Percentiles rank a stretch among this genome's conserved stretches.
These are phyloP conservation scores for Melierax canorus DNA, from an alignment of 2,113 vertebrate species.

Conservation along the genomic window DNA sequence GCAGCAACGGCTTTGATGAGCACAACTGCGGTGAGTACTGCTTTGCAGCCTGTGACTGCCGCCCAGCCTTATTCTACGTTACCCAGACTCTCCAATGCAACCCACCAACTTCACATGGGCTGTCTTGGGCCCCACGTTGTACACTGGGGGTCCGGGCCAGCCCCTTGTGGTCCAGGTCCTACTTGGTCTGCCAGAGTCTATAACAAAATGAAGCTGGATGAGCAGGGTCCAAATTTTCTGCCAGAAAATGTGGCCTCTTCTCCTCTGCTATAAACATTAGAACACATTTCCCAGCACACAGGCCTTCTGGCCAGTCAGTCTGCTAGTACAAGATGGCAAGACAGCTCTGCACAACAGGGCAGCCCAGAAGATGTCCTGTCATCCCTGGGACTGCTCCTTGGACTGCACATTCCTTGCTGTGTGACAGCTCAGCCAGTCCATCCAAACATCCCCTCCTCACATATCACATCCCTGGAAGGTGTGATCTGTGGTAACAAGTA, in stretches of 20 bases:
- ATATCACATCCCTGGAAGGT: not conserved
- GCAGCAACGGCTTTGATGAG: constrained; percentile 79
- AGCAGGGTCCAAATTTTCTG: not conserved
- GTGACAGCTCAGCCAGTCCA: not conserved
- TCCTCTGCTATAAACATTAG: not conserved
- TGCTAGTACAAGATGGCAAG: not conserved
- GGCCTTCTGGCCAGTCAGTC: not conserved
- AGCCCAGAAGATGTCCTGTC: not conserved
- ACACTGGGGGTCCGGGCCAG: not conserved
- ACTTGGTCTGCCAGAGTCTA: not conserved
- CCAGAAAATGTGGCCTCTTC: not conserved
- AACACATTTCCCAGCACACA: not conserved
- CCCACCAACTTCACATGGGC: not conserved
- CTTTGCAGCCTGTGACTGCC: not conserved
- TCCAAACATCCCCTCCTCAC: not conserved
- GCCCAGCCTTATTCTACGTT: not conserved
- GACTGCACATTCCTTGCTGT: not conserved
- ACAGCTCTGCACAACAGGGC: not conserved
- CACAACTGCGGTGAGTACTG: constrained; percentile 76
- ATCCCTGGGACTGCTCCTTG: not conserved
- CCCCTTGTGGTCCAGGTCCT: not conserved
- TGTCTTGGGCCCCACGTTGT: not conserved
- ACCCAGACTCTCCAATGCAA: not conserved
- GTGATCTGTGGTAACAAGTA: not conserved
- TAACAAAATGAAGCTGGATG: not conserved